A percentile compares a stretch with the other conserved stretches of the same genome.
Evolutionary conservation across 2,888 invertebrate species (phyloP).

Genomic region (Unio pictorum): DNA sequence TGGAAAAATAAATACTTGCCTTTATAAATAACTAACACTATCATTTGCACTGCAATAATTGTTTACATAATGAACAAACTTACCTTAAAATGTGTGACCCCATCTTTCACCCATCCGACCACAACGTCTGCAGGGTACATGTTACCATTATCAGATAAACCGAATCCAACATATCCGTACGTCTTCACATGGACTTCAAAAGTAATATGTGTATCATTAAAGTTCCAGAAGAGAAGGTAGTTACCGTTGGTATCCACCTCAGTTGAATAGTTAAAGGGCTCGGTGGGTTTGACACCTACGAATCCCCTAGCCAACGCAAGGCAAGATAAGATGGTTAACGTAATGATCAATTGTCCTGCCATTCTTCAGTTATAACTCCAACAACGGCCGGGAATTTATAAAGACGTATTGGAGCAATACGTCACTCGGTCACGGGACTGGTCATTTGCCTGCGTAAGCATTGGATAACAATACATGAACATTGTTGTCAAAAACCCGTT

Average conservation of each 20-base stretch:
- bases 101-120: slow-evolving; percentile 83
- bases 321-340: too few species aligned
- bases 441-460: too few species aligned
- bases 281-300: slow-evolving; percentile 14
- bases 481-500: too few species aligned
- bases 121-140: slow-evolving; percentile 89
- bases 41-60: too few species aligned
- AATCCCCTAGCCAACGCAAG: neutral
- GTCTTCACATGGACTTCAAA: slow-evolving; percentile 32
- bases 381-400: too few species aligned
- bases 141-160: slow-evolving; percentile 85
- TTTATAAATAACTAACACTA: too few species aligned
- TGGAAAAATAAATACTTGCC: too few species aligned
- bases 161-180: slow-evolving; percentile 86
- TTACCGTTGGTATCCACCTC: slow-evolving; percentile 20
- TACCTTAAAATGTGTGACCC: slow-evolving; percentile 30
- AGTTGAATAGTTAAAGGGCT: slow-evolving; percentile 9
- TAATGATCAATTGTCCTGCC: too few species aligned
- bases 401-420: too few species aligned
- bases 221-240: slow-evolving; percentile 29
- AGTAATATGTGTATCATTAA: slow-evolving; percentile 28
- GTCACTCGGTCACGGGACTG: too few species aligned
- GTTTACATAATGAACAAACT: neutral
- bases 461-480: too few species aligned
- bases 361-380: too few species aligned